Base-by-base conservation (phyloP, 2,113 vertebrate genomes). In the Edolisoma coerulescens region DNA sequence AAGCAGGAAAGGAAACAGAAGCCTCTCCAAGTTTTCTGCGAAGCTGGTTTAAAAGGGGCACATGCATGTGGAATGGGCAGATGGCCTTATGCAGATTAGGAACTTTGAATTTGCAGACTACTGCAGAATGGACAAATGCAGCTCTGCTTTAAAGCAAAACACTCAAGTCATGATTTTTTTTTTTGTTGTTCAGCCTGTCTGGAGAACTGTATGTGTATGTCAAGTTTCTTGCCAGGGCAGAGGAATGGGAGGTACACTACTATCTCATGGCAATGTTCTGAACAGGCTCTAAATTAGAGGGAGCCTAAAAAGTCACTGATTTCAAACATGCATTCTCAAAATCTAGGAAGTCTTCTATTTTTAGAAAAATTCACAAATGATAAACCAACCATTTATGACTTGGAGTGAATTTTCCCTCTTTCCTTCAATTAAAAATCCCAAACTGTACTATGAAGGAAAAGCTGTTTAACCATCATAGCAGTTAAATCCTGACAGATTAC, bases 71-170 rank as follows among this genome's bases (percentile, higher is more conserved):
- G 33, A 78, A 90, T 0, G 2, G 71, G 54, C 18, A 68, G 19
- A 53, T 23, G 35, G 52, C 39, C 47, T 49, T 11, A 22, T 0
- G 0, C 11, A 50, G 24, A 53, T 21, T 1, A 75, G 32, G 63
- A 71, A 52, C 32, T 65, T 3, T 15, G 50, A 70, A 65, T 35
- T 24, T 35, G 42, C 13, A 75, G 21, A 37, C 33, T 35, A 39
- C 26, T 22, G 32, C 32, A 45, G 22, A 65, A 50, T 3, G 16
- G 19, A 49, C 1, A 5, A 69, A 37, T 9, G 17, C 30, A 94
- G 45, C 15, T 74, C 23, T 87, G 27, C 47, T 87, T 65, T 26
- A 28, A 41, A 89, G 32, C 8, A 59, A 33, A 49, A 59, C 3
- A 15, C n/a, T 60, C 16, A 13, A 39, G 35, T 19, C 11, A 20